Evolutionary conservation across 2,113 vertebrate species (phyloP).

Genomic region (Neotoma lepida): DNA sequence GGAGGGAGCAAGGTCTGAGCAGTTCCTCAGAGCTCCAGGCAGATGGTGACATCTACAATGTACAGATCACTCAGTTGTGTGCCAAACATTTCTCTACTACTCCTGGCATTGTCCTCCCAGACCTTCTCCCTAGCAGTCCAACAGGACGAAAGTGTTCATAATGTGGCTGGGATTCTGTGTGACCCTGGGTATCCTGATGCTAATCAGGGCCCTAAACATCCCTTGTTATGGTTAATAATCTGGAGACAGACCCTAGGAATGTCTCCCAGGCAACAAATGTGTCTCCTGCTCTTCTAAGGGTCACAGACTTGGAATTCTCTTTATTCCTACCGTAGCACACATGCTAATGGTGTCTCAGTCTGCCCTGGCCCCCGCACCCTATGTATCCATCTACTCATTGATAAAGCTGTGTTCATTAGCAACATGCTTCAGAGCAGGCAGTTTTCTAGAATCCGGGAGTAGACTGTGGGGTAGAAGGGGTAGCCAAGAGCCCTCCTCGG

Average conservation of each 20-base stretch:
- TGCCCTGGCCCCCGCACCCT: accelerated
- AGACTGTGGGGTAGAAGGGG: not conserved
- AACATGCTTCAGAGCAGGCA: accelerated
- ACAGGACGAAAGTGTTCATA: accelerated
- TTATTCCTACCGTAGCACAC: not conserved
- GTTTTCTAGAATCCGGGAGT: not conserved
- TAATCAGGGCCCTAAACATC: too few relatives aligned
- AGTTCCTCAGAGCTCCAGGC: not conserved
- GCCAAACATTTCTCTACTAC: not conserved
- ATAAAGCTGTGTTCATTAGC: too few relatives aligned
- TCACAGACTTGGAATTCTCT: not conserved
- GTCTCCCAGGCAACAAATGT: accelerated
- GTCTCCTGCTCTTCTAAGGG: accelerated
- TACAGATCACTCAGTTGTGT: not conserved
- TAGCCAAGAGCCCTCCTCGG: accelerated
- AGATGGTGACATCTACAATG: too few relatives aligned
- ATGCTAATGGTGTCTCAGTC: not conserved
- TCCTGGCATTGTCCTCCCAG: not conserved
- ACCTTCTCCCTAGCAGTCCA: not conserved
- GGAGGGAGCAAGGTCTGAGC: not conserved
- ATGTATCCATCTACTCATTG: accelerated
- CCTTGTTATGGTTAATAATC: accelerated
- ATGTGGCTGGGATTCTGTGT: accelerated
- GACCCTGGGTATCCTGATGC: not conserved
- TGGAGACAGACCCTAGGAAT: not conserved